Conservation (phyloP, 2,888 invertebrate species). For the Lasioglossum leucozonium region DNA sequence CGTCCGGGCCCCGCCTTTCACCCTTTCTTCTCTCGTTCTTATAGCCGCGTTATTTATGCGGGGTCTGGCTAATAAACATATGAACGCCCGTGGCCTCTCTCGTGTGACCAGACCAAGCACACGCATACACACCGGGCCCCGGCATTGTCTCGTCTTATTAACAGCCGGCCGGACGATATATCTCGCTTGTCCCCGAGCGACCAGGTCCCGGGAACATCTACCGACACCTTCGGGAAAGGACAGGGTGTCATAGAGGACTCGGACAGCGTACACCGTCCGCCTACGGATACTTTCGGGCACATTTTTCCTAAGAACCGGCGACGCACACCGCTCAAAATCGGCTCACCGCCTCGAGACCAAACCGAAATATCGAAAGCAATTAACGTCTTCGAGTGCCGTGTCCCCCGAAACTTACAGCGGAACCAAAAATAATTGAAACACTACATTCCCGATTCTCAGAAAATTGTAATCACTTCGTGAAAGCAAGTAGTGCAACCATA, state of each 20-base stretch:
- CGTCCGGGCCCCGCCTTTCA: constrained; percentile 66
- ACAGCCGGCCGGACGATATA: constrained; percentile 81
- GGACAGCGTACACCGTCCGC: constrained; percentile 58
- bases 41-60: constrained; percentile 84
- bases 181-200: constrained; percentile 73
- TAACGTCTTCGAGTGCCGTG: background rate
- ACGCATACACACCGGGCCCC: constrained; percentile 60
- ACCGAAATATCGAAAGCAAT: background rate
- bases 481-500: too few relatives aligned
- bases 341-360: background rate
- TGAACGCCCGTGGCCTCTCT: constrained; percentile 83
- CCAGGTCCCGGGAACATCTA: constrained; percentile 63
- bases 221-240: constrained; percentile 73
- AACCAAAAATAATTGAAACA: background rate
- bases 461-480: too few relatives aligned
- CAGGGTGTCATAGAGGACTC: constrained; percentile 69
- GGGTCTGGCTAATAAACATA: constrained; percentile 84
- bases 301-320: constrained; percentile 40
- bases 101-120: constrained; percentile 67
- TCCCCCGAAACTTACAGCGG: background rate
- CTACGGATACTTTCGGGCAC: constrained; percentile 57
- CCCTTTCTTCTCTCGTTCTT: constrained; percentile 78
- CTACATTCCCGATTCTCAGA: too few relatives aligned
- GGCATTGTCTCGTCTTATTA: constrained; percentile 84
- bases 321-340: background rate